Evolutionary conservation across 1,140 invertebrate genomes (phyloP), one percentile per base, ranked within the genome.

Genomic region (Bombus haemorrhoidalis): DNA sequence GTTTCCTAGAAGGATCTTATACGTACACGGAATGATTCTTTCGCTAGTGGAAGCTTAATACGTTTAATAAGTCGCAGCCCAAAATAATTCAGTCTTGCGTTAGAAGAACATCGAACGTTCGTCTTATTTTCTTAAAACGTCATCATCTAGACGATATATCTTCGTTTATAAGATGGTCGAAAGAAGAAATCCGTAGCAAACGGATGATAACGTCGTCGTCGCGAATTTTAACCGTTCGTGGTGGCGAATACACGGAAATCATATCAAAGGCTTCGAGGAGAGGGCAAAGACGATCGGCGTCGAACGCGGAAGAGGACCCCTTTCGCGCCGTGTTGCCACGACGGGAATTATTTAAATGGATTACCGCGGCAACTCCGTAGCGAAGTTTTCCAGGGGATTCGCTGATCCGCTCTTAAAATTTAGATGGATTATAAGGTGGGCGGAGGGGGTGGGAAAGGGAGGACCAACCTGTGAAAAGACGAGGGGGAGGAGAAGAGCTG

Each of bases 311-410:
- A 91, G 87, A 90, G 85, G 57, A 89, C 86, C 86, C 88, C 81
- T 89, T 92, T 91, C 90, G 78, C 87, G 87, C 91, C 15, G 41
- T 91, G 92, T 93, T 90, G 92, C 86, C 91, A 87, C 91, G 91
- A 93, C 90, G 91, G 89, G 92, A 95, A 95, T 95, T 94, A 95
- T 95, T 95, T 94, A 94, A 95, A 95, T 94, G 94, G 93, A 95
- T 95, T 93, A 94, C 94, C 92, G 84, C 91, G 85, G 81, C 87
- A 90, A 92, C 90, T 90, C 86, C 84, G 91, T 91, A 88, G 85
- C 90, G 92, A 94, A 94, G 91, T 94, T 94, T 92, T 91, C 90
- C 90, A 86, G 91, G 87, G 87, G 89, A 89, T 92, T 90, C 90
- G 87, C 92, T 93, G 91, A 95, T 95, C 93, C 88, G 91, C 85